phyloP scores from a whole-genome alignment of 2,888 invertebrate genomes.

The Drosophila gaucha region DNA sequence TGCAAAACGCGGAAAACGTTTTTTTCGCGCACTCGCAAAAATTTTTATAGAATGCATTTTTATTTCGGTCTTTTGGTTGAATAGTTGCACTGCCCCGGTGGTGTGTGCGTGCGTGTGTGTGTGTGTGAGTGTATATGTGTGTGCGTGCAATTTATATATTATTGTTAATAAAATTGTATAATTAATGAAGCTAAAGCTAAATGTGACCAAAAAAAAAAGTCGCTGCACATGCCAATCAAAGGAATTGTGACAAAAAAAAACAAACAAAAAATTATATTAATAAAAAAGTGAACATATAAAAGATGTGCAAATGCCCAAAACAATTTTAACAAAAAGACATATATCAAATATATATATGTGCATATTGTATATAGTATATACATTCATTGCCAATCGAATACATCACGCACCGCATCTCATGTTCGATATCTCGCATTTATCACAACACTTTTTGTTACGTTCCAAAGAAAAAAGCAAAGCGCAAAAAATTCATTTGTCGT shows the following conservation, averaged over 20 bases:
- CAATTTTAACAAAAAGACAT: constrained; percentile 3
- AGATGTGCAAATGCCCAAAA: constrained; percentile 28
- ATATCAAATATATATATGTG: background rate
- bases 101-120: constrained; percentile 36
- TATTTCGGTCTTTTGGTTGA: constrained; percentile 81
- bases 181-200: constrained; percentile 16
- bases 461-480: constrained; percentile 38
- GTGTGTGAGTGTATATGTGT: constrained; percentile 17
- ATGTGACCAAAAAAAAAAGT: constrained; percentile 41
- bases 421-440: constrained; percentile 47
- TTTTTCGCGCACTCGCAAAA: constrained; percentile 80
- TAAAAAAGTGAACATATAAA: background rate
- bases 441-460: constrained; percentile 46
- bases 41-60: constrained; percentile 81
- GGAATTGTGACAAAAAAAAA: constrained; percentile 10
- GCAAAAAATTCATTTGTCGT: constrained; percentile 64
- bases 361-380: background rate
- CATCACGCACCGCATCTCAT: constrained; percentile 65
- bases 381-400: constrained; percentile 51
- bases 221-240: constrained; percentile 27
- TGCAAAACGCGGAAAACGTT: constrained; percentile 79
- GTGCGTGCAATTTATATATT: constrained; percentile 16
- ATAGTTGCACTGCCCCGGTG: constrained; percentile 78
- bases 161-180: constrained; percentile 58
- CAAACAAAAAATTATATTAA: background rate